Evolutionary conservation across 2,888 invertebrate genomes (phyloP), one percentile per base, ranked within the genome.

Genomic region (Clusia tigrina): DNA sequence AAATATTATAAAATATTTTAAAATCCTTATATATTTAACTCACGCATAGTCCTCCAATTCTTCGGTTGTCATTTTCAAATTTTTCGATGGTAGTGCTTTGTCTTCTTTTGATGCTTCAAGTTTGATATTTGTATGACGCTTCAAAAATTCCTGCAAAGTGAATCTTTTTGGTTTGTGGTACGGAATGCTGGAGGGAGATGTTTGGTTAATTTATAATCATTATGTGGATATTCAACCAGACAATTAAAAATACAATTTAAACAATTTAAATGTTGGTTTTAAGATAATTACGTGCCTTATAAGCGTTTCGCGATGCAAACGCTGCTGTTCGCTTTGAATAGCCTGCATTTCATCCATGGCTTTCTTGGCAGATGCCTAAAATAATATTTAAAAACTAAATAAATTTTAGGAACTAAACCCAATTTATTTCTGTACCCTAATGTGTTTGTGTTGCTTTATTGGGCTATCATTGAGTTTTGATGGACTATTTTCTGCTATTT

Each of bases 161-260:
- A 91, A 86, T 42, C 91, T 90, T 76, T 91, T 93, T 1, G 96
- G 94, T 76, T 89, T 88, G 79, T 96, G 95, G 80, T 96, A 96
- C 0, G 96, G 96, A 38, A 96, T 84, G 46, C 89, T 89, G 3
- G 24, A 25, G 2, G 12, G 52, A 55, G 9, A n/a, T n/a, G n/a
- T n/a, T n/a, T n/a, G 23, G 2, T 32, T 32, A 32, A 32, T 32
- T 32, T 9, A 32, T 9, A 12, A 32, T 32, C 23, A 24, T 20
- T 10, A n/a, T n/a, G n/a, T n/a, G n/a, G n/a, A n/a, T n/a, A n/a
- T n/a, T n/a, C n/a, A n/a, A n/a, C n/a, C n/a, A n/a, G n/a, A n/a
- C n/a, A n/a, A n/a, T n/a, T n/a, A n/a, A n/a, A n/a, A 1, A 10
- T 20, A 58, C 56, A 48, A 37, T 54, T 2, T 9, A 38, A 57